phyloP scores from a whole-genome alignment of 2,797 vertebrate genomes.

The Huso huso region DNA sequence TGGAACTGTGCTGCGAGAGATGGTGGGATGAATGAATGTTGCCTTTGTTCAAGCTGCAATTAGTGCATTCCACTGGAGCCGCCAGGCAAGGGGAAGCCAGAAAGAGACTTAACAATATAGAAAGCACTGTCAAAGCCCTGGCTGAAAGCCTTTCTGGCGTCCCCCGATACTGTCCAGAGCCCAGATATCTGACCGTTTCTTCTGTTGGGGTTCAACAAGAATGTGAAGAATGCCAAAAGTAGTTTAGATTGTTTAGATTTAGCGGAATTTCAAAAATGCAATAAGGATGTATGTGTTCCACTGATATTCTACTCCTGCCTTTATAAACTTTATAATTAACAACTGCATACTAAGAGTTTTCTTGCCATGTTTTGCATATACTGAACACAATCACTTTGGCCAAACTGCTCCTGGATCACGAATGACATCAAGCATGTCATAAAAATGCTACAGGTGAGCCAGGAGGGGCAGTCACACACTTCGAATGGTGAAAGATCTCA shows the following conservation, averaged over 20 bases:
- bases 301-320: too few relatives aligned
- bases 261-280: too few relatives aligned
- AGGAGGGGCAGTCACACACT: too few relatives aligned
- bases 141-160: neutral
- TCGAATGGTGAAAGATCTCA: too few relatives aligned
- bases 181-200: neutral
- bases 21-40: constrained; percentile 50
- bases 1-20: neutral
- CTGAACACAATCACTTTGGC: too few relatives aligned
- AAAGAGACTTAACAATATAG: neutral
- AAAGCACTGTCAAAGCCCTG: neutral
- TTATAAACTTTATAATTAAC: too few relatives aligned
- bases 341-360: too few relatives aligned
- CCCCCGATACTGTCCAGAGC: constrained; percentile 10
- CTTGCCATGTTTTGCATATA: too few relatives aligned
- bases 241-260: neutral
- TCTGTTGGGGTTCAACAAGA: constrained; percentile 10
- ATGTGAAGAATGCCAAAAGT: constrained; percentile 13
- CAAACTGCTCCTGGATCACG: too few relatives aligned
- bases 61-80: constrained; percentile 72
- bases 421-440: too few relatives aligned
- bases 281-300: too few relatives aligned
- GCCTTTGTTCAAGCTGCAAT: constrained; percentile 56
- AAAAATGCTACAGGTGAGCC: too few relatives aligned
- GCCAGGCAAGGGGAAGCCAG: constrained; percentile 40